phyloP scores from a whole-genome alignment of 2,888 invertebrate genomes.

The Odiellus spinosus region DNA sequence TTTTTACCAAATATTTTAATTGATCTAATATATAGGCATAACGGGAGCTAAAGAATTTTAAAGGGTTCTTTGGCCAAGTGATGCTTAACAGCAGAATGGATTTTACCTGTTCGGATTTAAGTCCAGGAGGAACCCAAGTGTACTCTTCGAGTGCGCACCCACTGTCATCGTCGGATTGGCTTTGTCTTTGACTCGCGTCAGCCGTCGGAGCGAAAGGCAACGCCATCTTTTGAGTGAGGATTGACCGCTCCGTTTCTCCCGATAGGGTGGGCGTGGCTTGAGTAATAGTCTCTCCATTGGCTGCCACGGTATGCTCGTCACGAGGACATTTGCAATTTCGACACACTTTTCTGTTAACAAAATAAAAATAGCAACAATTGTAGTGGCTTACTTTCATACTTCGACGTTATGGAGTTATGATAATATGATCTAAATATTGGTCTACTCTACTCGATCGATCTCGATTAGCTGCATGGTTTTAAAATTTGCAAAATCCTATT shows the following conservation, averaged over 20 bases:
- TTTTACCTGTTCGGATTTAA: conserved; percentile 84
- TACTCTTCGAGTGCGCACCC: conserved; percentile 96
- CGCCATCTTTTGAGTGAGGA: conserved; percentile 14
- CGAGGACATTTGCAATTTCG: conserved; percentile 58
- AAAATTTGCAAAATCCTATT: too few relatives aligned
- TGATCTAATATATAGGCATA: too few relatives aligned
- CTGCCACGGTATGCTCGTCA: conserved; percentile 32
- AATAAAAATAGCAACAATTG: too few relatives aligned
- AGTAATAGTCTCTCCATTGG: background rate
- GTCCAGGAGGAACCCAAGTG: conserved; percentile 92
- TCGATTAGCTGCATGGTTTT: too few relatives aligned
- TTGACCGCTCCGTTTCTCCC: conserved; percentile 13
- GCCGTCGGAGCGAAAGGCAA: conserved; percentile 19
- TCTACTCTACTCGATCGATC: too few relatives aligned
- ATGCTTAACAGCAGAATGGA: too few relatives aligned
- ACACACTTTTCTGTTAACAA: conserved; percentile 56
- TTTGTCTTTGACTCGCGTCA: conserved; percentile 59
- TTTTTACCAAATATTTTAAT: too few relatives aligned
- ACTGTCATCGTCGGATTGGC: conserved; percentile 91
- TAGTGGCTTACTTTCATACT: too few relatives aligned
- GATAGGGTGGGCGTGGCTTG: conserved; percentile 36
- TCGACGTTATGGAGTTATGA: too few relatives aligned
- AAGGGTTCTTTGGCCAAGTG: too few relatives aligned
- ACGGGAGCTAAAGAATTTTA: too few relatives aligned
- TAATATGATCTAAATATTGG: too few relatives aligned